Conservation (phyloP, 1,140 invertebrate genomes). For the Colletes gigas region DNA sequence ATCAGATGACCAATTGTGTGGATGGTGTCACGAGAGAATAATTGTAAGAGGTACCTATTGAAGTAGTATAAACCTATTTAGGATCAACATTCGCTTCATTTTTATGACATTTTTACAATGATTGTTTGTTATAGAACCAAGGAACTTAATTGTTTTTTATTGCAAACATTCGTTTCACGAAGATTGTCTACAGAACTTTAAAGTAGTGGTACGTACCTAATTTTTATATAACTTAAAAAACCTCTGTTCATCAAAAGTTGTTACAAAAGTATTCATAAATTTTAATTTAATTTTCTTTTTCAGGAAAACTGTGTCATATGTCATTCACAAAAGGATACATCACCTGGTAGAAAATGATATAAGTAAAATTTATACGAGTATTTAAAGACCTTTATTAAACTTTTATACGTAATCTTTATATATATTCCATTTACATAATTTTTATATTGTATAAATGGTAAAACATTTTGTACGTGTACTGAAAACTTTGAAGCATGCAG, state of each 20-base stretch:
- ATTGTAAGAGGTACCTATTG: constrained; percentile 84
- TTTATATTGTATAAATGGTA: constrained; percentile 21
- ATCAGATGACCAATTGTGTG: constrained; percentile 88
- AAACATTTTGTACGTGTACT: constrained; percentile 16
- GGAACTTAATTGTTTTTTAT: constrained; percentile 90
- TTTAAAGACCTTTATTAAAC: neutral
- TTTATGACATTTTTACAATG: constrained; percentile 20
- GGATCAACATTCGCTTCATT: constrained; percentile 10
- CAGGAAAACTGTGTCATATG: constrained; percentile 84
- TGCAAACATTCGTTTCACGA: constrained; percentile 95
- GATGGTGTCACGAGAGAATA: constrained; percentile 88
- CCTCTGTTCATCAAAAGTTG: too few species aligned
- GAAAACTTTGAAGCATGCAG: constrained; percentile 13
- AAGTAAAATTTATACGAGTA: constrained; percentile 41
- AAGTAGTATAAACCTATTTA: constrained; percentile 26
- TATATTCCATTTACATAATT: neutral
- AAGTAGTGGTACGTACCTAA: constrained; percentile 70
- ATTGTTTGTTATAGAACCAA: constrained; percentile 82
- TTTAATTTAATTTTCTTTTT: constrained; percentile 48
- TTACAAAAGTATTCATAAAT: neutral
- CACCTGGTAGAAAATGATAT: constrained; percentile 71
- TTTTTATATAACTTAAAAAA: neutral
- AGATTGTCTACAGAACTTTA: constrained; percentile 86
- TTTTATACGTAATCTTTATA: neutral
- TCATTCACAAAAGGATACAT: constrained; percentile 80